phyloP scores from a whole-genome alignment of 2,113 vertebrate genomes.

The Xiphorhynchus elegans region DNA sequence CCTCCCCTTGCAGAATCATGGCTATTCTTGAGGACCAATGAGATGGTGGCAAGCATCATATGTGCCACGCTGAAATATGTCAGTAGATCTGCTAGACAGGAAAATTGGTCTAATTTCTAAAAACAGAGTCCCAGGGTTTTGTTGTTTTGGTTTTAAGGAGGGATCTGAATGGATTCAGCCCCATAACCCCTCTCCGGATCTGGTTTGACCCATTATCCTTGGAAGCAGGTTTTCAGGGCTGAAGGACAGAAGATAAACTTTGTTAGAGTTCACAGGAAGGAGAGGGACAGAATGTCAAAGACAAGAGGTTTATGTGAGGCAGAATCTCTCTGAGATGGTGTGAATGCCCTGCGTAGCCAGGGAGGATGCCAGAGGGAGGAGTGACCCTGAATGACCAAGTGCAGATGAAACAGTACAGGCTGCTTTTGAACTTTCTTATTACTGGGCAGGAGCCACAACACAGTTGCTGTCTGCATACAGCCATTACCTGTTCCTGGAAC shows the following conservation, averaged over 20 bases:
- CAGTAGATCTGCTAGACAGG: not conserved
- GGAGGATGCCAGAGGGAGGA: not conserved
- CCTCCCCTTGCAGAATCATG: not conserved
- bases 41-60: not conserved
- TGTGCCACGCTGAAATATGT: not conserved
- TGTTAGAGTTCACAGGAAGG: not conserved
- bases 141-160: not conserved
- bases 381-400: not conserved
- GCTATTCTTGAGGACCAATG: not conserved
- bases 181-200: not conserved
- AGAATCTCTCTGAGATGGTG: not conserved
- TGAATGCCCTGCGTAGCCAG: not conserved
- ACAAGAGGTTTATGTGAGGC: not conserved
- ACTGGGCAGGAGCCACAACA: not conserved
- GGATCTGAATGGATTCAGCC: not conserved
- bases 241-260: not conserved
- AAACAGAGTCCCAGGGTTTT: not conserved
- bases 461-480: not conserved
- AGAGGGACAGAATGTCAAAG: not conserved
- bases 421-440: not conserved
- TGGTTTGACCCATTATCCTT: not conserved
- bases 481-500: rapidly evolving
- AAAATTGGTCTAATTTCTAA: slow-evolving; percentile 30
- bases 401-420: not conserved
- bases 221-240: not conserved